Evolutionary conservation across 2,888 invertebrate genomes (phyloP), one percentile per base, ranked within the genome.

Genomic region (Antitype chi): DNA sequence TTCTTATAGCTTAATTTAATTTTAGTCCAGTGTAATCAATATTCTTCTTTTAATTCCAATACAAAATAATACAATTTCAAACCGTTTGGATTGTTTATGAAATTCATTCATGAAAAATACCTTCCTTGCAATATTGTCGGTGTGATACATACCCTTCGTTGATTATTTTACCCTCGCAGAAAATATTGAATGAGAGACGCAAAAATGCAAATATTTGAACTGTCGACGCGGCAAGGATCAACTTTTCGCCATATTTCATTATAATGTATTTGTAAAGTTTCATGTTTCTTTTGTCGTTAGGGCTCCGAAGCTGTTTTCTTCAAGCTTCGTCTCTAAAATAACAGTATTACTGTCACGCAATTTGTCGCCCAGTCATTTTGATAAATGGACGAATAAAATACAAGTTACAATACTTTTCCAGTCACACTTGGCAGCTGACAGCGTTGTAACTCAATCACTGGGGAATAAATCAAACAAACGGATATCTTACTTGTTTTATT

Each of bases 191-290:
- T 87, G 62, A 77, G 83, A 80, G 86, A 87, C 85, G 88, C 86
- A 88, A 90, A 91, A 88, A 90, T 89, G 86, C 87, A 92, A 91
- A 92, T 92, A 90, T 92, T 92, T 88, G 88, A 88, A 82, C 87
- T 87, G 88, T 85, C 85, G 84, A 85, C 88, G 86, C 85, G 72
- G 82, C 76, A 80, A 84, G 85, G 88, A 91, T 91, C 89, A 91
- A 92, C 89, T 92, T 91, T 86, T 81, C 70, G 75, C 85, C 88
- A 86, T 91, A 91, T 90, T 92, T 92, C 90, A 92, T 86, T 90
- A 90, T 92, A 92, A 92, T 91, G 89, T 92, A 91, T 92, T 91
- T 91, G 89, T 85, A 91, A 92, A 92, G 91, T 92, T 93, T 89
- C 85, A 87, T 85, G 85, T 89, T 90, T 90, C 89, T 88, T 90